phyloP scores from a whole-genome alignment of 2,888 invertebrate genomes.

The Chymomyza caudatula region DNA sequence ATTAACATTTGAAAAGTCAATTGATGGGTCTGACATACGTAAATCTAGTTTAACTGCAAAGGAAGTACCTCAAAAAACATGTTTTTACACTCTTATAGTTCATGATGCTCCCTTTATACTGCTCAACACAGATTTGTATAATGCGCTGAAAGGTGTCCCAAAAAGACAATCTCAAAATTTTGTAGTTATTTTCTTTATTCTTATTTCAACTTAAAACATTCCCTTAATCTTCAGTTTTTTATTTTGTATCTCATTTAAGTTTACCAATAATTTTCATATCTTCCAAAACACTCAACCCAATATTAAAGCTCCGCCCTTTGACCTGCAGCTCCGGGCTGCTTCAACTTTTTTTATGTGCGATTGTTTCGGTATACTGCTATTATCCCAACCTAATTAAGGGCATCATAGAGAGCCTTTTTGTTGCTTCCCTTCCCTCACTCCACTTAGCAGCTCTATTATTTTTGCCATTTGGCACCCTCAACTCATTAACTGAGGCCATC shows the following conservation, averaged over 20 bases:
- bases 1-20: too few relatives aligned
- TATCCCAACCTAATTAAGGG: background rate
- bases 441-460: background rate
- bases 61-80: too few relatives aligned
- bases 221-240: background rate
- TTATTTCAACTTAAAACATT: background rate
- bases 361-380: background rate
- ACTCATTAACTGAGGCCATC: constrained; percentile 37
- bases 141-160: too few relatives aligned
- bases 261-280: background rate
- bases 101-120: too few relatives aligned
- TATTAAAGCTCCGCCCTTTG: background rate
- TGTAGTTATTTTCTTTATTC: background rate
- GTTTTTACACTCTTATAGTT: too few relatives aligned
- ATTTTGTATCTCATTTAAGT: background rate
- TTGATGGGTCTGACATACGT: too few relatives aligned
- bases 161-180: too few relatives aligned
- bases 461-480: background rate
- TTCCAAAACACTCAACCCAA: background rate
- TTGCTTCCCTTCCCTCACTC: background rate
- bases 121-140: too few relatives aligned
- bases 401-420: background rate
- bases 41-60: too few relatives aligned
- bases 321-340: background rate
- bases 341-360: background rate